These are phyloP conservation scores for Hippocampus abdominalis DNA, from an alignment of 2,113 vertebrate species.

Conservation along the genomic window DNA sequence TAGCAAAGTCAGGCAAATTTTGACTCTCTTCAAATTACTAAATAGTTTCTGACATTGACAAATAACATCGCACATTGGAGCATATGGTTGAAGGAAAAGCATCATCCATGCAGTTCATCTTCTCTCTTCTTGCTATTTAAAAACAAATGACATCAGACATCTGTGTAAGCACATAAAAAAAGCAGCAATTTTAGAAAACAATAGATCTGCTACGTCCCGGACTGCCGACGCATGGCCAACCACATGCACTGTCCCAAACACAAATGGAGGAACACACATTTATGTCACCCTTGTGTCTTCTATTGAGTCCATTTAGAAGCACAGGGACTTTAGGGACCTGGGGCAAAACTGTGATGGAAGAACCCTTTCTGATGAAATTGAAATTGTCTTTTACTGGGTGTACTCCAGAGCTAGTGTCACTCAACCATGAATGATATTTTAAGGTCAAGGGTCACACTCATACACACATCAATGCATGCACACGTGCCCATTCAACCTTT, in stretches of 20 bases:
- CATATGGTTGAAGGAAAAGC: constrained; percentile 40
- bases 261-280: constrained; percentile 24
- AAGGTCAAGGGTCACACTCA: constrained; percentile 33
- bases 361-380: constrained; percentile 17
- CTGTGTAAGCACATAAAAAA: constrained; percentile 43
- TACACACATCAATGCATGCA: constrained; percentile 17
- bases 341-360: constrained; percentile 27
- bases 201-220: constrained; percentile 36
- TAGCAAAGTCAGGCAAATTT: constrained; percentile 11
- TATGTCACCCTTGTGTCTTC: constrained; percentile 18
- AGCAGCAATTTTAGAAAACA: constrained; percentile 33
- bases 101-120: constrained; percentile 29
- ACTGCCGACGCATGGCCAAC: constrained; percentile 39
- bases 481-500: constrained; percentile 43
- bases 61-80: constrained; percentile 38
- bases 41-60: constrained; percentile 33
- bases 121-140: constrained; percentile 38
- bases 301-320: constrained; percentile 19
- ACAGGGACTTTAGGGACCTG: constrained; percentile 26
- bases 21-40: constrained; percentile 18
- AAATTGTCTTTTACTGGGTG: constrained; percentile 33
- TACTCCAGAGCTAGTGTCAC: constrained; percentile 33
- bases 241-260: constrained; percentile 24
- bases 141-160: constrained; percentile 58
- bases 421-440: constrained; percentile 38